These are phyloP conservation scores for Alentia gelatinosa DNA, from an alignment of 2,888 invertebrate genomes.

Conservation along the genomic window DNA sequence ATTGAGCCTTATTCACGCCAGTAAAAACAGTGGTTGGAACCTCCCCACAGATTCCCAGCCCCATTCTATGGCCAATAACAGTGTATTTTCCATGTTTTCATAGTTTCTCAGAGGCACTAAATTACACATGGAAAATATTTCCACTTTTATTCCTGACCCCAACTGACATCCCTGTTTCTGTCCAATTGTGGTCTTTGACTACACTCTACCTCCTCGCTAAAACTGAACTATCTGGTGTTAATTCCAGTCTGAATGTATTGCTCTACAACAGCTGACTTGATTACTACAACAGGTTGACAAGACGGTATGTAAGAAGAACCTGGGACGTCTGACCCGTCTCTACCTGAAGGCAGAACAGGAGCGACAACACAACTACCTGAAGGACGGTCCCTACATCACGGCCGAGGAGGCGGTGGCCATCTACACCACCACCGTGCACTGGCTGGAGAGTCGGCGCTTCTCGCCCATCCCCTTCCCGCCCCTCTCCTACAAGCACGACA, in stretches of 20 bases:
- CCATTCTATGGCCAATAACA: too few species aligned
- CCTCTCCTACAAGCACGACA: conserved; percentile 99
- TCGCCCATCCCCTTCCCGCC: conserved; percentile 99
- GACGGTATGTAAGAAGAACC: conserved; percentile 99
- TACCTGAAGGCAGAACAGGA: conserved; percentile 99
- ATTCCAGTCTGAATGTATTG: not conserved
- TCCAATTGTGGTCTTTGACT: too few species aligned
- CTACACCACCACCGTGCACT: conserved; percentile 99
- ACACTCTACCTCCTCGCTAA: too few species aligned
- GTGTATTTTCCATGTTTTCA: too few species aligned
- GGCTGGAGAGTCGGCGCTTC: conserved; percentile 98
- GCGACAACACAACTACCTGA: conserved; percentile 98
- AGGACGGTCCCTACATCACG: conserved; percentile 99
- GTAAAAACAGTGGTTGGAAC: too few species aligned
- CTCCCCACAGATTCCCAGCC: too few species aligned
- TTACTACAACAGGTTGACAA: conserved; percentile 88
- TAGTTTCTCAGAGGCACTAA: too few species aligned
- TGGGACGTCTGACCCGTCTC: conserved; percentile 96
- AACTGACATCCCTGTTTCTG: too few species aligned
- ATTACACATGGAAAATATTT: too few species aligned
- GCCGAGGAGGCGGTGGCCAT: conserved; percentile 99
- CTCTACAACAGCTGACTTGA: not conserved
- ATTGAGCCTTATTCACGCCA: too few species aligned
- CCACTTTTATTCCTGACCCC: too few species aligned
- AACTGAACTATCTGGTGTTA: not conserved